Conservation (phyloP, 2,888 invertebrate genomes). For the Andrena marginata region DNA sequence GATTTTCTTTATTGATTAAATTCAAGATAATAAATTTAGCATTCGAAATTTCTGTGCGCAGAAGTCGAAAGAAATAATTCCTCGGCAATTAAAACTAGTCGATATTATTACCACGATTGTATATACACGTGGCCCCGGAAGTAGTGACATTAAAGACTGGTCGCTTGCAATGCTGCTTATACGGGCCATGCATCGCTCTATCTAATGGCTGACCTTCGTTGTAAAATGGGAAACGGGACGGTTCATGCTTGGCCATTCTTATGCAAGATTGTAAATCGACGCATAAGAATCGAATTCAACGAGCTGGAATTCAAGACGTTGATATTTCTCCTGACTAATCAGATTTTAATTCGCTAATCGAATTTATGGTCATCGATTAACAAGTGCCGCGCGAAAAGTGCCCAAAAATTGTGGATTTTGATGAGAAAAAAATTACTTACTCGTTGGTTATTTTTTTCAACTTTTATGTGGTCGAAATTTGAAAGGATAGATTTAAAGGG, state of each 20-base stretch:
- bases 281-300: constrained; percentile 8
- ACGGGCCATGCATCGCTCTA: constrained; percentile 28
- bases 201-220: constrained; percentile 55
- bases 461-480: no score
- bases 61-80: no score
- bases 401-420: no score
- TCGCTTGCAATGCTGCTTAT: constrained; percentile 53
- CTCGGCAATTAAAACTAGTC: no score
- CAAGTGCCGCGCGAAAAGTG: no score
- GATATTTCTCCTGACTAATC: neutral
- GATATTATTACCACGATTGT: neutral
- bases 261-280: constrained; percentile 22
- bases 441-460: no score
- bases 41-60: no score
- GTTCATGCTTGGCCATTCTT: constrained; percentile 19
- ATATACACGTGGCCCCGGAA: constrained; percentile 52
- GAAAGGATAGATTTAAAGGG: no score
- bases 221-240: constrained; percentile 23
- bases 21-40: no score
- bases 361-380: neutral
- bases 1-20: no score
- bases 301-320: neutral
- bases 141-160: constrained; percentile 68
- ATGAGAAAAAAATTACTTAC: no score
- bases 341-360: constrained; percentile 15